Conservation (phyloP, 2,888 invertebrate genomes). For the Stratiomys singularior region DNA sequence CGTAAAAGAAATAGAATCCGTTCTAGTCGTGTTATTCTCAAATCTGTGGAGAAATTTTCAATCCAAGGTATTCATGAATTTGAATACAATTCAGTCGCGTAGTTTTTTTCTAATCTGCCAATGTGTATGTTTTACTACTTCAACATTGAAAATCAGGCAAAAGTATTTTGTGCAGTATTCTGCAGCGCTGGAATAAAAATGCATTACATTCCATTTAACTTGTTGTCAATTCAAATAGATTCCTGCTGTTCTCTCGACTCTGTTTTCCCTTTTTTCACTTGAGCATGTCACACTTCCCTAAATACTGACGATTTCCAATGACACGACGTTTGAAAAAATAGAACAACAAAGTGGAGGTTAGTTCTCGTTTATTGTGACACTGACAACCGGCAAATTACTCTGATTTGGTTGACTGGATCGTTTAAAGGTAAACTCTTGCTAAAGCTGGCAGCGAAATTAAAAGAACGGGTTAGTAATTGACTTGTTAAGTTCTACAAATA, state of each 20-base stretch:
- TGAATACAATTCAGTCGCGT: too few species aligned
- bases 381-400: conserved; percentile 8
- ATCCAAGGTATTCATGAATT: too few species aligned
- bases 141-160: too few species aligned
- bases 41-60: too few species aligned
- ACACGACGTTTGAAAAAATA: not conserved
- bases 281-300: not conserved
- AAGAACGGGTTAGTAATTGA: conserved; percentile 27
- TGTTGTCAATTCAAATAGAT: conserved; percentile 1
- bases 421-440: not conserved
- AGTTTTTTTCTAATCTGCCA: too few species aligned
- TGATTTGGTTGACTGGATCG: too few species aligned
- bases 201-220: conserved; percentile 17
- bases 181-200: not conserved
- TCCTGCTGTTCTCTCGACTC: not conserved
- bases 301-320: not conserved
- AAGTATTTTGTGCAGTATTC: too few species aligned
- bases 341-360: too few species aligned
- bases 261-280: too few species aligned
- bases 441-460: conserved; percentile 14
- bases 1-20: too few species aligned
- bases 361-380: not conserved
- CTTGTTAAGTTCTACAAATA: not conserved
- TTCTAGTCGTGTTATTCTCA: too few species aligned
- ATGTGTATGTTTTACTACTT: too few species aligned